Percentiles rank a stretch among this genome's conserved stretches.
phyloP scores from a whole-genome alignment of 1,140 invertebrate genomes.

The Zophobas atratus region DNA sequence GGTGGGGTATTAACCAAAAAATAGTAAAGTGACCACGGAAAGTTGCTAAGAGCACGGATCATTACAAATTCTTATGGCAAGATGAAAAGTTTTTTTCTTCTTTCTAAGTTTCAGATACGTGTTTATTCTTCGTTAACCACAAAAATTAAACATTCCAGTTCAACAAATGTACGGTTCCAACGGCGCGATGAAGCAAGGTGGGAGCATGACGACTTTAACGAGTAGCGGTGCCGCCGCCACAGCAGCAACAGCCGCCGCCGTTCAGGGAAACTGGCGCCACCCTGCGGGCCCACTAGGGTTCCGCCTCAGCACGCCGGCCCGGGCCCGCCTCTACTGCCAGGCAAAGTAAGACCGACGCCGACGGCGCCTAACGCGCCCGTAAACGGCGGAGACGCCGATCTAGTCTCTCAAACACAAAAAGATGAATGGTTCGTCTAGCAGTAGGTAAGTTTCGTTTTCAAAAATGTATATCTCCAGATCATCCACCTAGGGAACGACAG shows the following conservation, averaged over 20 bases:
- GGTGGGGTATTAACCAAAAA: too few species aligned
- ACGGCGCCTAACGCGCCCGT: slow-evolving; percentile 57
- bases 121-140: too few species aligned
- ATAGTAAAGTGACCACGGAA: too few species aligned
- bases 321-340: slow-evolving; percentile 82
- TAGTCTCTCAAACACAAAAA: slow-evolving; percentile 68
- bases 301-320: slow-evolving; percentile 77
- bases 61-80: too few species aligned
- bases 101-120: too few species aligned
- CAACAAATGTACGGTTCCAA: slow-evolving; percentile 87
- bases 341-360: slow-evolving; percentile 74
- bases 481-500: too few species aligned
- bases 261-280: slow-evolving; percentile 94
- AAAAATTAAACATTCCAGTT: slow-evolving; percentile 71
- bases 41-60: too few species aligned
- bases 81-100: too few species aligned
- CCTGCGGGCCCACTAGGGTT: slow-evolving; percentile 90
- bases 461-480: too few species aligned
- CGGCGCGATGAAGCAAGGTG: slow-evolving; percentile 78
- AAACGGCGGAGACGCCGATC: slow-evolving; percentile 62
- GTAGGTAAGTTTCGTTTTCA: slow-evolving; percentile 67
- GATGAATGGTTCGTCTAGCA: slow-evolving; percentile 82
- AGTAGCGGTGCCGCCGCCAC: slow-evolving; percentile 69
- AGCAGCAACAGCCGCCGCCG: slow-evolving; percentile 72
- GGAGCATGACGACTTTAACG: slow-evolving; percentile 72